phyloP scores from a whole-genome alignment of 2,113 vertebrate species.

The Prunella fulvescens region DNA sequence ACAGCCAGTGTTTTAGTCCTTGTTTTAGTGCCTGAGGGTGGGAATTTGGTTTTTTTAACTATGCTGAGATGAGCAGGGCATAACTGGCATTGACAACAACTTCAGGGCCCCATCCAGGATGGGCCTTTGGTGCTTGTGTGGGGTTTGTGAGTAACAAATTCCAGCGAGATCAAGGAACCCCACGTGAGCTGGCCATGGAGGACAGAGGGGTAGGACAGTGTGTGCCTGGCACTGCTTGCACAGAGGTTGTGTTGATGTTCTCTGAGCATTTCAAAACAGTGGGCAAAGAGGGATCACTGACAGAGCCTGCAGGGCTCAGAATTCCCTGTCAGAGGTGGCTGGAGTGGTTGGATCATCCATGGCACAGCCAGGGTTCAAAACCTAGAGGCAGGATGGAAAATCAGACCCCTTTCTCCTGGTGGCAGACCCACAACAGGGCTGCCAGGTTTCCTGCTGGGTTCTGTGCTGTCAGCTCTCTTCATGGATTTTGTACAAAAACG shows the following conservation, averaged over 20 bases:
- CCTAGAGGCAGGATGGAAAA: background rate
- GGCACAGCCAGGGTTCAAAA: background rate
- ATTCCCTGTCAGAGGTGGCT: background rate
- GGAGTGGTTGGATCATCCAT: background rate
- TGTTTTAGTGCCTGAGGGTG: background rate
- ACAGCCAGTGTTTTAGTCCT: background rate
- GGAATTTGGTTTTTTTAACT: background rate
- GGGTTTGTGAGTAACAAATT: background rate
- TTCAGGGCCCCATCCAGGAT: background rate
- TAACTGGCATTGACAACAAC: background rate
- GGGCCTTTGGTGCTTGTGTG: background rate
- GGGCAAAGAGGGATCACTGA: background rate
- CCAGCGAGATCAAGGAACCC: background rate
- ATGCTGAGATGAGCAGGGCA: background rate
- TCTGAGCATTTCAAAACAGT: background rate
- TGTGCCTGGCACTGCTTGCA: background rate
- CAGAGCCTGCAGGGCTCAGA: background rate
- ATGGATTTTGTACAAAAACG: background rate
- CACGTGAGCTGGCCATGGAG: fast-evolving
- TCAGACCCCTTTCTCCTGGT: background rate
- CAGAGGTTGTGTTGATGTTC: background rate
- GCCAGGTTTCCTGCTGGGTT: background rate
- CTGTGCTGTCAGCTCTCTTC: background rate
- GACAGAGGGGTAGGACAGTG: background rate
- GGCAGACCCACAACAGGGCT: background rate